Conservation (phyloP, 2,113 vertebrate genomes). For the Triplophysa siluroides region DNA sequence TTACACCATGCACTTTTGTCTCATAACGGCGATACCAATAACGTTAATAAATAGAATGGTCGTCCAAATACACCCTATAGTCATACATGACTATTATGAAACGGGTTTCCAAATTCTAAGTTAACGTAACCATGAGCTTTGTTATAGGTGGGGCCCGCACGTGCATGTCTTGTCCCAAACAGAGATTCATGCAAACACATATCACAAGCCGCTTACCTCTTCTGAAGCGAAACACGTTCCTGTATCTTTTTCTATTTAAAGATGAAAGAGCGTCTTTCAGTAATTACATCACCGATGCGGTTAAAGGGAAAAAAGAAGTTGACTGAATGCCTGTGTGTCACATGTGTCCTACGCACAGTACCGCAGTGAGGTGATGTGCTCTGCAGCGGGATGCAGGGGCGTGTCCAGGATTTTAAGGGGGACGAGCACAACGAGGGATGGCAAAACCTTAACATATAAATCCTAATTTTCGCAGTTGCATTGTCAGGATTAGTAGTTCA, state of each 20-base stretch:
- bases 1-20: neutral
- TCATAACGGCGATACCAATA: neutral
- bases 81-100: neutral
- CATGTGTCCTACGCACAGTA: constrained; percentile 1
- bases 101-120: neutral
- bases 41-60: neutral
- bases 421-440: too few relatives aligned
- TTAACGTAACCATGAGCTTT: constrained; percentile 5
- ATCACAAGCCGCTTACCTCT: constrained; percentile 21
- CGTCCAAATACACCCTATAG: too few relatives aligned
- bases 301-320: neutral
- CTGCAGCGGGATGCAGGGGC: constrained; percentile 7
- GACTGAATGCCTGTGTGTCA: neutral
- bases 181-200: constrained; percentile 1
- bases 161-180: constrained; percentile 3
- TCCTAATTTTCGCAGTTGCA: too few relatives aligned
- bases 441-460: too few relatives aligned
- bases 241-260: constrained; percentile 14
- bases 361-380: constrained; percentile 56
- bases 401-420: too few relatives aligned
- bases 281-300: neutral
- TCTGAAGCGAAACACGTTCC: neutral
- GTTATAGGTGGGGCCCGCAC: neutral
- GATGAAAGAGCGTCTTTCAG: neutral
- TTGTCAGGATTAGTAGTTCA: too few relatives aligned